These are phyloP conservation scores for Misgurnus mizolepis DNA, from an alignment of 2,113 vertebrate species.

Conservation along the genomic window DNA sequence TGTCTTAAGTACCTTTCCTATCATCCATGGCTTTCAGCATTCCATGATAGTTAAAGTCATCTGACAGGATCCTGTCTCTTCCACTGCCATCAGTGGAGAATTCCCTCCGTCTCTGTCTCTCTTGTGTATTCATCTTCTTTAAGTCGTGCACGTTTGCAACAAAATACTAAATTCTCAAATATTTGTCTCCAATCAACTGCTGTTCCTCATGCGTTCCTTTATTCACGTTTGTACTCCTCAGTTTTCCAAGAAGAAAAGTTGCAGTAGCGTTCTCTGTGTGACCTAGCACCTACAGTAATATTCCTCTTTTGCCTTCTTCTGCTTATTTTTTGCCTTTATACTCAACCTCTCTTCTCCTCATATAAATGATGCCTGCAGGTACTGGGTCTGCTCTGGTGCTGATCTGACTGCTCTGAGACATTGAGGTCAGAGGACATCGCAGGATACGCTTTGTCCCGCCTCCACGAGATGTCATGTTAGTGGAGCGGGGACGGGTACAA, in stretches of 20 bases:
- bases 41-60: constrained; percentile 74
- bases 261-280: constrained; percentile 40
- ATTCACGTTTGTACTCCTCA: constrained; percentile 39
- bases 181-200: background rate
- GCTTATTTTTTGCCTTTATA: constrained; percentile 40
- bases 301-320: constrained; percentile 53
- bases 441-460: constrained; percentile 62
- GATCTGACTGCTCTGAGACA: constrained; percentile 51
- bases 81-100: constrained; percentile 65
- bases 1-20: constrained; percentile 74
- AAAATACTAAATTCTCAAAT: constrained; percentile 11
- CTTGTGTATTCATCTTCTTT: constrained; percentile 66
- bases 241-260: constrained; percentile 37
- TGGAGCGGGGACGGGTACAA: constrained; percentile 39
- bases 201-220: constrained; percentile 26
- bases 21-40: constrained; percentile 77
- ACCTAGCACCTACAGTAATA: constrained; percentile 17
- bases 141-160: constrained; percentile 2
- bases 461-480: constrained; percentile 43
- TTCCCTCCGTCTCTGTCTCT: constrained; percentile 72
- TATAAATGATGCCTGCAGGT: constrained; percentile 65
- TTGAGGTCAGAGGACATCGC: constrained; percentile 57
- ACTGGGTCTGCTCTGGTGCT: constrained; percentile 66
- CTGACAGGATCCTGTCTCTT: constrained; percentile 71
- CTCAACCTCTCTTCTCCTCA: constrained; percentile 56